Percentiles rank a stretch among this genome's conserved stretches.
These are phyloP conservation scores for Neogobius melanostomus DNA, from an alignment of 2,113 vertebrate genomes.

Conservation along the genomic window DNA sequence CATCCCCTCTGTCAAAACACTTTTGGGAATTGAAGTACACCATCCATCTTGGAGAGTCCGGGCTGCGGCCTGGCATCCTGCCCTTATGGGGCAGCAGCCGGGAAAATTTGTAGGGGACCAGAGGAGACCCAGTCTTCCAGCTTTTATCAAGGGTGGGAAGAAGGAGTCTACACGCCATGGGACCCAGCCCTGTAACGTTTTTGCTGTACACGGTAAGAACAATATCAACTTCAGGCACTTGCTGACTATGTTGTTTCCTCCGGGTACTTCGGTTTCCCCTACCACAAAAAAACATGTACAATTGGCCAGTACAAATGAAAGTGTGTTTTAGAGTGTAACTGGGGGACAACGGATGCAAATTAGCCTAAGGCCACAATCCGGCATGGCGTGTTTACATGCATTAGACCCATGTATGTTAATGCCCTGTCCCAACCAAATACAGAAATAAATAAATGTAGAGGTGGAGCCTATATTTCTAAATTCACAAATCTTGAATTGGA, in stretches of 20 bases:
- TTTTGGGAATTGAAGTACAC: conserved; percentile 36
- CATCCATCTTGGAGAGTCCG: conserved; percentile 64
- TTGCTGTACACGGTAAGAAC: conserved; percentile 96
- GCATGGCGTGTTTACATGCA: too few species aligned
- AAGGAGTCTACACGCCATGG: conserved; percentile 88
- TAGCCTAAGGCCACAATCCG: too few species aligned
- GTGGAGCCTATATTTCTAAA: too few species aligned
- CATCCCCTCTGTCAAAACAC: conserved; percentile 15
- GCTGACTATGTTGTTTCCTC: not conserved
- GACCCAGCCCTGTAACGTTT: conserved; percentile 88
- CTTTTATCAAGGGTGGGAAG: conserved; percentile 92
- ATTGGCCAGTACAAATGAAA: too few species aligned
- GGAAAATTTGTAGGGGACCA: conserved; percentile 97
- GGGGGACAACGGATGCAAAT: too few species aligned
- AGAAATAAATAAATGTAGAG: too few species aligned
- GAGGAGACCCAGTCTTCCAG: conserved; percentile 95
- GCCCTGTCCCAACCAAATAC: too few species aligned
- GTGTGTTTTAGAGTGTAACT: too few species aligned
- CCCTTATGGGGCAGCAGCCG: conserved; percentile 99
- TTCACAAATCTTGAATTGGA: too few species aligned
- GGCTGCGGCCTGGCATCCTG: conserved; percentile 78
- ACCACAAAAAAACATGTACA: too few species aligned
- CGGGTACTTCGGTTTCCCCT: not conserved
- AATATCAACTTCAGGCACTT: not conserved
- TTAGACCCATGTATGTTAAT: too few species aligned